Conservation (phyloP, 2,113 vertebrate genomes). For the Cinclus cinclus region DNA sequence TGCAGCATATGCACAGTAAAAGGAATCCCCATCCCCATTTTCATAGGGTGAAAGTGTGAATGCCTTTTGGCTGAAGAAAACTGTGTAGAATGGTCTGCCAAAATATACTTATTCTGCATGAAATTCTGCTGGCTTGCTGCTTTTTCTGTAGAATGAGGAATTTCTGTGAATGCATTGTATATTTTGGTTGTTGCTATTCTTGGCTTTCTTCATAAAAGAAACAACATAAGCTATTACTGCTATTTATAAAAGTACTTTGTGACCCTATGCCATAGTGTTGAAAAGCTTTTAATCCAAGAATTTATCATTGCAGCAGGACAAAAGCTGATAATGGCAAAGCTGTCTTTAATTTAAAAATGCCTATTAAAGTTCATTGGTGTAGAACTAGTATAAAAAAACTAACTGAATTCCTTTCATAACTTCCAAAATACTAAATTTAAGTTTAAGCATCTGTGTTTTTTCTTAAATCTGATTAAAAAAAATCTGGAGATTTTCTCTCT, state of each 20-base stretch:
- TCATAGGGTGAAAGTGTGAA: neutral
- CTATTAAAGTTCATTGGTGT: neutral
- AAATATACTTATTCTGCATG: neutral
- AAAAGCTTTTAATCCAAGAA: neutral
- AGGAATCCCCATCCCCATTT: neutral
- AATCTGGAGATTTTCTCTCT: neutral
- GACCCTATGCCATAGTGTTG: neutral
- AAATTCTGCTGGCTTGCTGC: neutral
- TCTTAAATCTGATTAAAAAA: neutral
- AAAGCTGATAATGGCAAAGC: neutral
- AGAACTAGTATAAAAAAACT: neutral
- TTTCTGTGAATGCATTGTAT: neutral
- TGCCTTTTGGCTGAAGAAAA: neutral
- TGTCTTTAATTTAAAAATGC: neutral
- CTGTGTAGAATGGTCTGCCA: neutral
- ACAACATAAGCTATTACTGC: neutral
- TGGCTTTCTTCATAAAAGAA: neutral
- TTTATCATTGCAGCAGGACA: neutral
- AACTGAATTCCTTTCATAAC: neutral
- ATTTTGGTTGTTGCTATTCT: neutral
- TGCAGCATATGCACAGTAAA: neutral
- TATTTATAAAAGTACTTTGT: neutral
- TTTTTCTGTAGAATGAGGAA: neutral
- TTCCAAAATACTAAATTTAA: neutral
- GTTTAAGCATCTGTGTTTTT: neutral